Evolutionary conservation across 2,113 vertebrate species (phyloP), one percentile per base, ranked within the genome.

Genomic region (Chloropsis cyanopogon): DNA sequence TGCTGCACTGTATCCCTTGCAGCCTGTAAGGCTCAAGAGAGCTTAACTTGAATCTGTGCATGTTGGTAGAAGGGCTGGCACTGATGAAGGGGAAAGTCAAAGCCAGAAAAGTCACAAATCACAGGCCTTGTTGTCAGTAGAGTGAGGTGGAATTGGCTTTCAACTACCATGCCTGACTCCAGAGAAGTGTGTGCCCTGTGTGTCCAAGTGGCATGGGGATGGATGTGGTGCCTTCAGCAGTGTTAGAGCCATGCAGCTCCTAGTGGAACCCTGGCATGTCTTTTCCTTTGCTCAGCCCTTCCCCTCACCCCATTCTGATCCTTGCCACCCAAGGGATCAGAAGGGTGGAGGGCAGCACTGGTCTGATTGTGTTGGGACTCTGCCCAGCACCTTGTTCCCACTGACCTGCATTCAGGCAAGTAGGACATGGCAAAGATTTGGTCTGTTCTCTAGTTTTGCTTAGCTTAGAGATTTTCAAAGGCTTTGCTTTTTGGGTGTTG

Each of bases 41-140:
- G 35, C 64, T 70, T 86, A 47, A 46, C 47, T 22, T 54, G 33
- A 81, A 82, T 39, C 17, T 78, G 16, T 46, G n/a, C 22, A 28
- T 0, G 0, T 0, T 12, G 7, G 52, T 65, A 78, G 64, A 57
- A 77, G 33, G 52, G 31, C 59, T 72, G 76, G 59, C 18, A 46
- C 12, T 20, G 31, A 33, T 7, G 17, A 49, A 78, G 37, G 53
- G 50, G 56, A 64, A 61, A 65, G 50, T 41, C 60, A 69, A 57
- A 86, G 41, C 11, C 24, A 31, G 23, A 22, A 33, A 26, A 2
- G 0, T 33, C 41, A 72, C 81, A 54, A 68, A 26, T 63, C 23
- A 12, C 25, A 17, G 24, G 23, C 17, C 37, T 19, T 47, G 10
- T 16, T 68, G 37, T 83, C 59, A 20, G 37, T 5, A 65, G n/a